Conservation (phyloP, 2,797 vertebrate genomes). For the Pagetopsis macropterus region DNA sequence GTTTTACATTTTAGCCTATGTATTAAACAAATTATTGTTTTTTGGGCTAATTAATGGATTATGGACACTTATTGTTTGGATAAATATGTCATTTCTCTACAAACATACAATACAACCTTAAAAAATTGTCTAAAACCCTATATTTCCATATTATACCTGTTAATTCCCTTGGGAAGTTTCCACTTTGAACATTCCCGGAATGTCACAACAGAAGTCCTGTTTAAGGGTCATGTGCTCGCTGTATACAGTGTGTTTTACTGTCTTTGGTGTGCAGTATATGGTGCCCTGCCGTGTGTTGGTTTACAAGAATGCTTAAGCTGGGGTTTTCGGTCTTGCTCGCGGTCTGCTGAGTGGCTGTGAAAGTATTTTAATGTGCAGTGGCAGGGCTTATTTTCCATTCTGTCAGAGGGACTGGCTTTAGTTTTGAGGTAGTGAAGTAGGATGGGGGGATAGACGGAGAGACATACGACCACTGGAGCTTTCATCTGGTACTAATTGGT, state of each 20-base stretch:
- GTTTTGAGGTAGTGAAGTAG: slow-evolving; percentile 45
- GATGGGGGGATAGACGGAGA: slow-evolving; percentile 25
- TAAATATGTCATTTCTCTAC: background rate
- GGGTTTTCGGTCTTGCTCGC: slow-evolving; percentile 65
- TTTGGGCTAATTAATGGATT: background rate
- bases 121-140: too few relatives aligned
- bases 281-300: slow-evolving; percentile 36
- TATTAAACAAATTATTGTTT: background rate
- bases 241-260: slow-evolving; percentile 14
- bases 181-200: background rate
- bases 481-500: slow-evolving; percentile 75
- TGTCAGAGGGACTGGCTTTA: slow-evolving; percentile 70
- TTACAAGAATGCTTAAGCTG: slow-evolving; percentile 77
- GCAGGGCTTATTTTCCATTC: slow-evolving; percentile 79
- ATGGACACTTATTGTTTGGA: background rate
- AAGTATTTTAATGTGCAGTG: slow-evolving; percentile 76
- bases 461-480: slow-evolving; percentile 39
- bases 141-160: background rate
- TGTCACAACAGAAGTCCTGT: background rate
- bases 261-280: slow-evolving; percentile 21
- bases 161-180: too few relatives aligned
- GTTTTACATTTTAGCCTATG: background rate
- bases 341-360: slow-evolving; percentile 69
- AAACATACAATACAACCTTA: background rate
- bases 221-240: background rate